Evolutionary conservation across 2,888 invertebrate genomes (phyloP).

Genomic region (Drosophila anomelani): DNA sequence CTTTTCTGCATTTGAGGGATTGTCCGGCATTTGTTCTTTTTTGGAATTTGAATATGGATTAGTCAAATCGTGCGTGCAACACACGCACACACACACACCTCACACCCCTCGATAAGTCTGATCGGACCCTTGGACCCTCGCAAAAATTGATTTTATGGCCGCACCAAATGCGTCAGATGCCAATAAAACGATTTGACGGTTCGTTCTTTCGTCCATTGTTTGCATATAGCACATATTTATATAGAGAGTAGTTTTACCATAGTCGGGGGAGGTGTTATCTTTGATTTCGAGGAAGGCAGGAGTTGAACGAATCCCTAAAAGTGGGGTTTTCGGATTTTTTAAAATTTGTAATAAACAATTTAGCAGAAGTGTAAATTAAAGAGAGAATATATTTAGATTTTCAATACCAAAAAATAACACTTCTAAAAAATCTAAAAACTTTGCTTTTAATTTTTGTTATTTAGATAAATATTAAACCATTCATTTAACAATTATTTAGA

Average conservation of each 20-base stretch:
- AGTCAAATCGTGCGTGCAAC: constrained; percentile 74
- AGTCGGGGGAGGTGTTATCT: neutral
- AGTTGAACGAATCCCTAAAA: neutral
- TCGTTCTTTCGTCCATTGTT: constrained; percentile 57
- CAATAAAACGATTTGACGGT: constrained; percentile 77
- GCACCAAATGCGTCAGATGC: constrained; percentile 68
- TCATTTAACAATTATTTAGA: neutral
- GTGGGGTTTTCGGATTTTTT: neutral
- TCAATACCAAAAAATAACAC: neutral
- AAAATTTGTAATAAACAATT: neutral
- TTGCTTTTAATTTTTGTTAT: neutral
- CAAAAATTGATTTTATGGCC: constrained; percentile 75
- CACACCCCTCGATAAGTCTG: constrained; percentile 52
- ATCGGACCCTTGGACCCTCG: constrained; percentile 25
- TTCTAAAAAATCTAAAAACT: no score
- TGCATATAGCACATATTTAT: neutral
- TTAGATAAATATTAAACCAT: no score
- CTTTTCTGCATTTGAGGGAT: constrained; percentile 21
- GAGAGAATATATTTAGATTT: no score
- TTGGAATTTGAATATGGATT: constrained; percentile 76
- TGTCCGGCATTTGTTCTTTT: constrained; percentile 51
- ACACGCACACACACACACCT: constrained; percentile 33
- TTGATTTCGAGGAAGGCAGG: neutral
- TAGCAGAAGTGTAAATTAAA: neutral
- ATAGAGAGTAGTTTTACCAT: neutral